Evolutionary conservation across 2,113 vertebrate species (phyloP).

Genomic region (Aplodontia rufa): DNA sequence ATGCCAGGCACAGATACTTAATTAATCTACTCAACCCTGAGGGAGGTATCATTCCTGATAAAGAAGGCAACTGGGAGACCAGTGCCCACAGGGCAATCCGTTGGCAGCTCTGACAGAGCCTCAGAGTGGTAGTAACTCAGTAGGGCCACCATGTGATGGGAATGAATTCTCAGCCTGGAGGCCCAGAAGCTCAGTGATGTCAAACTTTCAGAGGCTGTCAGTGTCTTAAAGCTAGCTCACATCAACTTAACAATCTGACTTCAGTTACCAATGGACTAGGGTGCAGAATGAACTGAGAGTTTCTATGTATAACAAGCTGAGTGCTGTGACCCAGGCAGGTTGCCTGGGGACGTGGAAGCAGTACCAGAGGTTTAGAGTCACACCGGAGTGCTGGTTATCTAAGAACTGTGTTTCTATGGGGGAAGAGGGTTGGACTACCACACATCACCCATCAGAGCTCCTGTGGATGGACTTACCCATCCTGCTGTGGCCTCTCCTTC

Average conservation of each 20-base stretch:
- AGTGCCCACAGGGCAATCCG: neutral
- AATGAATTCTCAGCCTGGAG: neutral
- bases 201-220: accelerated
- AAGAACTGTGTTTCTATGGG: accelerated
- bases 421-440: neutral
- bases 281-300: too few relatives aligned
- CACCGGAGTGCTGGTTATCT: neutral
- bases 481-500: neutral
- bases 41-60: neutral
- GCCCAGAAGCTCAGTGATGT: neutral
- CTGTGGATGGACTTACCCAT: neutral
- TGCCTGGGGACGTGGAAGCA: neutral
- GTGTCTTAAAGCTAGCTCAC: neutral
- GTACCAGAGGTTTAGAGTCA: neutral
- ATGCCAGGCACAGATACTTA: neutral
- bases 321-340: neutral
- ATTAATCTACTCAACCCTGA: neutral
- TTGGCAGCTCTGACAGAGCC: neutral
- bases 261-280: neutral
- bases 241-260: neutral
- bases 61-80: neutral
- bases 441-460: neutral
- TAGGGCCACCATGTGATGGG: neutral
- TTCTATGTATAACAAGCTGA: neutral
- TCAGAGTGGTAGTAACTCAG: neutral